Evolutionary conservation across 2,888 invertebrate species (phyloP).

Genomic region (Ommatoiulus sabulosus): DNA sequence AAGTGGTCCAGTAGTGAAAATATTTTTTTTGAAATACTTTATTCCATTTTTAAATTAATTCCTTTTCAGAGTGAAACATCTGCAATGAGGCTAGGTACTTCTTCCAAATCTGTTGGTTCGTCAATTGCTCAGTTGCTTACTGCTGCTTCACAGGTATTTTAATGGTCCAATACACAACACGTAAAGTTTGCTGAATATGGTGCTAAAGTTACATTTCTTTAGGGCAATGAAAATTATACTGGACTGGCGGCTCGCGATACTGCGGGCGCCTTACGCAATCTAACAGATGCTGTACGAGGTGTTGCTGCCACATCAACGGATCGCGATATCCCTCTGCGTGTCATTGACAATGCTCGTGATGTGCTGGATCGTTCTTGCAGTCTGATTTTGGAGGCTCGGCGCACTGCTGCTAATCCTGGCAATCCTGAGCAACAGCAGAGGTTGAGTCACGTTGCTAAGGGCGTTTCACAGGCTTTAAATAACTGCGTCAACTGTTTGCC

Average conservation of each 20-base stretch:
- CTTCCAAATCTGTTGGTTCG: constrained; percentile 83
- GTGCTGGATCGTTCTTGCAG: constrained; percentile 82
- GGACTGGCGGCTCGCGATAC: constrained; percentile 85
- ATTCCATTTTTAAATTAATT: too few relatives aligned
- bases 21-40: too few relatives aligned
- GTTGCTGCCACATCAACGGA: constrained; percentile 80
- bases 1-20: too few relatives aligned
- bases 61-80: constrained; percentile 71
- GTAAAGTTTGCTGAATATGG: background rate
- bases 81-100: constrained; percentile 73
- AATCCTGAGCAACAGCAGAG: constrained; percentile 73
- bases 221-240: constrained; percentile 82
- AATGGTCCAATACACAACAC: constrained; percentile 18
- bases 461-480: constrained; percentile 77
- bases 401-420: constrained; percentile 77
- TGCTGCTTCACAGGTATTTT: constrained; percentile 77
- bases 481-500: constrained; percentile 87
- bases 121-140: constrained; percentile 87
- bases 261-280: constrained; percentile 79
- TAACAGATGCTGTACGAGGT: constrained; percentile 81
- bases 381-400: constrained; percentile 85
- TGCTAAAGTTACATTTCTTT: constrained; percentile 54
- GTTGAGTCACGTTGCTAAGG: constrained; percentile 80
- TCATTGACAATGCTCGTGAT: constrained; percentile 76
- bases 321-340: constrained; percentile 70